Conservation (phyloP, 2,888 invertebrate genomes). For the Schizotus pectinicornis region DNA sequence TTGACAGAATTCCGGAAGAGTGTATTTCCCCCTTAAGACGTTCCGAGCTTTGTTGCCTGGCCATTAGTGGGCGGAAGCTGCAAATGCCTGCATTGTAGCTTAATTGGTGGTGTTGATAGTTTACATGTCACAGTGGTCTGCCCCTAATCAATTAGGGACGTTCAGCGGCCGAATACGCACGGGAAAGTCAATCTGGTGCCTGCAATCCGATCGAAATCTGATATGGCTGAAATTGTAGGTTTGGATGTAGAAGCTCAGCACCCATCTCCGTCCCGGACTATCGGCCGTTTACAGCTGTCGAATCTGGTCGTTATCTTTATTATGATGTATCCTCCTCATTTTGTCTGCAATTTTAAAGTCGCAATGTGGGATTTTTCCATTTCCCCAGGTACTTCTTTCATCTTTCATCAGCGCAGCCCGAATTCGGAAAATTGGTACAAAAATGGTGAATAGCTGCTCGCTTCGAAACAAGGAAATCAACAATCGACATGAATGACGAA, state of each 20-base stretch:
- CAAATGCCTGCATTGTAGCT: too few species aligned
- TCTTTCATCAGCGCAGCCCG: neutral
- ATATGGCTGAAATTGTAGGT: neutral
- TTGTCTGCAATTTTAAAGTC: too few species aligned
- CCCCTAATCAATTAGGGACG: too few species aligned
- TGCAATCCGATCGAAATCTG: slow-evolving; percentile 3
- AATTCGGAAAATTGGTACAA: slow-evolving; percentile 4
- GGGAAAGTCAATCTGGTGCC: neutral
- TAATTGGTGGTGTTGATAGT: too few species aligned
- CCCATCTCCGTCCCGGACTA: neutral
- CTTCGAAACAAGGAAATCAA: slow-evolving; percentile 5
- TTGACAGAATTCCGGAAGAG: too few species aligned
- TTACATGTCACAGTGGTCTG: too few species aligned
- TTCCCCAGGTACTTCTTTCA: neutral
- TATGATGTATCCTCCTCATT: neutral
- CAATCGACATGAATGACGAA: slow-evolving; percentile 8
- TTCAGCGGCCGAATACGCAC: too few species aligned
- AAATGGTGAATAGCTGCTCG: neutral
- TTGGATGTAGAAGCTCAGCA: neutral
- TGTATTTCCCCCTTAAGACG: too few species aligned
- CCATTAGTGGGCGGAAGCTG: too few species aligned
- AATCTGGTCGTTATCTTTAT: slow-evolving; percentile 1
- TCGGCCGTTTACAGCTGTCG: slow-evolving; percentile 2
- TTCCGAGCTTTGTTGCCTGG: too few species aligned
- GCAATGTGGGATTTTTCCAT: too few species aligned